Evolutionary conservation across 2,888 invertebrate species (phyloP).

Genomic region (Ypsolopha sequella): DNA sequence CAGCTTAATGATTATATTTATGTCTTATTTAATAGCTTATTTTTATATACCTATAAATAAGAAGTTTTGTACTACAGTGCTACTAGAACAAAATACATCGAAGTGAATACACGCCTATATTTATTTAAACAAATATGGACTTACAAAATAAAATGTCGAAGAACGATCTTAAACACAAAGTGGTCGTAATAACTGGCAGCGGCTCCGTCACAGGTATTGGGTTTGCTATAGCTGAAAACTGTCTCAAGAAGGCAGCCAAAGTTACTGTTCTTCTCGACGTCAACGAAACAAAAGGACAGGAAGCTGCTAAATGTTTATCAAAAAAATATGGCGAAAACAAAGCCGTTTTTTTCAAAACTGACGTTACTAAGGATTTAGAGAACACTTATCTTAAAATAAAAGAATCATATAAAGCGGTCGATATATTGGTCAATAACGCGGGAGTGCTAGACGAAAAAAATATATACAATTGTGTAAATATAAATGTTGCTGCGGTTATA

Average conservation of each 20-base stretch:
- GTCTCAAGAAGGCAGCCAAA: conserved; percentile 46
- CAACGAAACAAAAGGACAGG: conserved; percentile 35
- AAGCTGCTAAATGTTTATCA: conserved; percentile 43
- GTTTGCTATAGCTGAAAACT: conserved; percentile 44
- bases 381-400: conserved; percentile 32
- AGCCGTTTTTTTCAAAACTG: conserved; percentile 55
- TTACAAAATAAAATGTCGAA: conserved; percentile 10
- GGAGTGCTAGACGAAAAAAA: conserved; percentile 32
- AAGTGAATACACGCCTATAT: too few relatives aligned
- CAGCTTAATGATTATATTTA: too few relatives aligned
- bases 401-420: conserved; percentile 36
- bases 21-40: too few relatives aligned
- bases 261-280: conserved; percentile 28
- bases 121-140: too few relatives aligned
- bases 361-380: conserved; percentile 60
- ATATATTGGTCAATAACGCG: conserved; percentile 55
- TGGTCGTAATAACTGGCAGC: conserved; percentile 57
- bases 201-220: conserved; percentile 64
- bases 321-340: conserved; percentile 48
- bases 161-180: conserved; percentile 12
- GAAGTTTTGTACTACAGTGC: too few relatives aligned
- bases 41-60: too few relatives aligned
- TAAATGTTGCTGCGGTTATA: conserved; percentile 19
- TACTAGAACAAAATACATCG: too few relatives aligned
- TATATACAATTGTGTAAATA: conserved; percentile 11